Conservation (phyloP, 1,140 invertebrate species). For the Rhagoletis pomonella region DNA sequence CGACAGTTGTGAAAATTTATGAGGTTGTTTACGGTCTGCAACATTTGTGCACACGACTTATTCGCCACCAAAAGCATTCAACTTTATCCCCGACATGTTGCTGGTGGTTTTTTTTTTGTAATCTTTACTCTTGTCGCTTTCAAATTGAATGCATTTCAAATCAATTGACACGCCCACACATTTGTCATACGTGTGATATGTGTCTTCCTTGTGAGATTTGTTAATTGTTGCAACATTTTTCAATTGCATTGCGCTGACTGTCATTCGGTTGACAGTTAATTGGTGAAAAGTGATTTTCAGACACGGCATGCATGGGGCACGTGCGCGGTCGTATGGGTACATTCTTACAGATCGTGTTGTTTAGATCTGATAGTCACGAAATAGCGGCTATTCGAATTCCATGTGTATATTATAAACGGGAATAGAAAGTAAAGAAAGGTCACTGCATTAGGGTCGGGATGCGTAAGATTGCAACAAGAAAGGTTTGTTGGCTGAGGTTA, state of each 20-base stretch:
- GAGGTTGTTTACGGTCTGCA: slow-evolving; percentile 36
- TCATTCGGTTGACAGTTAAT: slow-evolving; percentile 19
- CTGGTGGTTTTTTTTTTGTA: neutral
- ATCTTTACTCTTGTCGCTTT: slow-evolving; percentile 29
- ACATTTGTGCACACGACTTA: neutral
- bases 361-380: too few relatives aligned
- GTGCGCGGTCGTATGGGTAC: too few relatives aligned
- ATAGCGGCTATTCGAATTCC: too few relatives aligned
- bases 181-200: slow-evolving; percentile 25
- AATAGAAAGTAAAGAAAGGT: too few relatives aligned
- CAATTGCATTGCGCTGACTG: slow-evolving; percentile 15
- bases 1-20: slow-evolving; percentile 50
- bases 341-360: too few relatives aligned
- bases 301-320: neutral
- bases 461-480: too few relatives aligned
- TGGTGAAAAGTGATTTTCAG: slow-evolving; percentile 25
- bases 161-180: slow-evolving; percentile 51
- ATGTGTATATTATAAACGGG: too few relatives aligned
- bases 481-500: too few relatives aligned
- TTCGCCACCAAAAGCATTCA: neutral
- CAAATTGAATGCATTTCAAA: slow-evolving; percentile 47
- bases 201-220: neutral
- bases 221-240: slow-evolving; percentile 46
- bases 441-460: too few relatives aligned
- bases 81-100: neutral